A percentile compares a stretch with the other conserved stretches of the same genome.
Conservation (phyloP, 1,140 invertebrate species). For the Armadillidium nasatum region DNA sequence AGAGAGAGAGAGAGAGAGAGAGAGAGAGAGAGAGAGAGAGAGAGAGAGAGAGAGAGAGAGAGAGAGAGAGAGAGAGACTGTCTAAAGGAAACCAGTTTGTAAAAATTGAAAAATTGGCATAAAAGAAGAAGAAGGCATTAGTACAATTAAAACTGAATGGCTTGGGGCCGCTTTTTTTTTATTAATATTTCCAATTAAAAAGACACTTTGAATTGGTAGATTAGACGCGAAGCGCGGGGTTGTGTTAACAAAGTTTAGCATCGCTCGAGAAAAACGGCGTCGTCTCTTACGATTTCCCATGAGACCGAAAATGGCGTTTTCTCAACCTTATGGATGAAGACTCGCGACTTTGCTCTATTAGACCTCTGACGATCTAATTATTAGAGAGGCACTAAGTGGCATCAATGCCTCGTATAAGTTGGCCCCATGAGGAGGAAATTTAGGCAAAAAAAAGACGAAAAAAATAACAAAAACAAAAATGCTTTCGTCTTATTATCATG, state of each 20-base stretch:
- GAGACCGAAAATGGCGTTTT: background rate
- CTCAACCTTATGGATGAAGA: background rate
- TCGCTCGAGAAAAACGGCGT: background rate
- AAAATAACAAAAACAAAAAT: background rate
- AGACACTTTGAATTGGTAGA: background rate
- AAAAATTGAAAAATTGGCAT: too few species aligned
- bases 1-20: too few species aligned
- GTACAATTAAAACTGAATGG: conserved; percentile 1
- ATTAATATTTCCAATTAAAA: background rate
- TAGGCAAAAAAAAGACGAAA: background rate
- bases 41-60: too few species aligned
- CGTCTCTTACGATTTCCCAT: background rate
- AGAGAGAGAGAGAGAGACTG: too few species aligned
- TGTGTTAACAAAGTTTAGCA: background rate
- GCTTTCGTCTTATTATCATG: background rate
- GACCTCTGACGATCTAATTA: conserved; percentile 12
- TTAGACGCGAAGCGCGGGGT: background rate
- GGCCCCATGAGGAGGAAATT: background rate
- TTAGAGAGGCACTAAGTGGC: conserved; percentile 8
- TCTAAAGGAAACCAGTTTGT: too few species aligned
- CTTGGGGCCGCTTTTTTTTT: background rate
- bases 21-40: too few species aligned
- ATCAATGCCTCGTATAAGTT: background rate
- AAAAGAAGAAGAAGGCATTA: background rate
- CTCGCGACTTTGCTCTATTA: background rate